Base-by-base conservation (phyloP, 2,888 invertebrate genomes). In the Parelbella ahira region DNA sequence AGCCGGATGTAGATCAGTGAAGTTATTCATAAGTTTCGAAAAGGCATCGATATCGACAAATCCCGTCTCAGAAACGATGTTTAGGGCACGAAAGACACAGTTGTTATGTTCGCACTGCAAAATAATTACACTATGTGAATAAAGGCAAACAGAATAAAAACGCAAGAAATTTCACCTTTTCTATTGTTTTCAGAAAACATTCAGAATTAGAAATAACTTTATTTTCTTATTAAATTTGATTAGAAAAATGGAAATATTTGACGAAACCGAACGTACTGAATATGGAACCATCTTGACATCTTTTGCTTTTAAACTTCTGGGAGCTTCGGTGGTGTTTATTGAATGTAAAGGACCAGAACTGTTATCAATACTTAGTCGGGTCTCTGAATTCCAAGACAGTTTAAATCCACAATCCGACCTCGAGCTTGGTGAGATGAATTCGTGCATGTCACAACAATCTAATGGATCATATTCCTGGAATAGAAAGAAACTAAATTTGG, bases 401-500 rank as follows among this genome's bases (percentile, higher is more conserved):
- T 66, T 44, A 47, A 86, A 83, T 13, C 54, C 64, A 21, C 87
- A 86, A 6, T 79, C 70, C 0, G 57, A 45, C 0, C 74, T 56
- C 78, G 73, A 76, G 0, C 61, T 39, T 0, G 71, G 63, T 1
- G 60, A 36, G 2, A 87, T 72, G 30, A 84, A 82, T 2, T 59
- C 64, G 0, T 61, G 52, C 43, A 84, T 52, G 12, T 83, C 74
- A 37, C 87, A 86, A 45, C 87, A 87, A n/a, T 76, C 68, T 0
- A 86, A 45, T 0, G 82, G 78, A 44, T 83, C 76, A 2, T 46
- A 28, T 9, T 37, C 37, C 58, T 58, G 15, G 10, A 49, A n/a
- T n/a, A n/a, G n/a, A n/a, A n/a, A n/a, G n/a, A n/a, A n/a, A n/a
- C n/a, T n/a, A n/a, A n/a, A n/a, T n/a, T n/a, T n/a, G n/a, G n/a